Evolutionary conservation across 2,888 invertebrate genomes (phyloP).

Genomic region (Sialis lutaria): DNA sequence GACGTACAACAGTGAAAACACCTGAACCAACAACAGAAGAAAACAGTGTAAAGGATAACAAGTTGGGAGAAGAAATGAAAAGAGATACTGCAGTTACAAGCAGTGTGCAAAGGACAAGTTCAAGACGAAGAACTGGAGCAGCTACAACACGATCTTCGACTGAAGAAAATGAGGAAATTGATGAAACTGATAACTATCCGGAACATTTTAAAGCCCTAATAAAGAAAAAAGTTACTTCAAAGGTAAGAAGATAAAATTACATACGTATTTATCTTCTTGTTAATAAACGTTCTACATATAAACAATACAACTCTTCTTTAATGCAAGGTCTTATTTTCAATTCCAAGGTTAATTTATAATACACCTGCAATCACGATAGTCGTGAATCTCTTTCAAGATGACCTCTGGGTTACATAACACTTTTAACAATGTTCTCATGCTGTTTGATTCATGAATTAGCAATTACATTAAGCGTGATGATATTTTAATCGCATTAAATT

Average conservation of each 20-base stretch:
- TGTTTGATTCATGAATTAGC: too few species aligned
- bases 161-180: conserved; percentile 22
- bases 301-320: too few species aligned
- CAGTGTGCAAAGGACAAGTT: background rate
- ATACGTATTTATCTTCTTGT: too few species aligned
- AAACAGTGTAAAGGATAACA: conserved; percentile 8
- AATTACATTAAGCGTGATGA: too few species aligned
- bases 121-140: conserved; percentile 3
- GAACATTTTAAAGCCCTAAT: conserved; percentile 45
- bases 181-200: conserved; percentile 44
- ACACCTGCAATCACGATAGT: too few species aligned
- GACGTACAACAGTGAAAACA: background rate
- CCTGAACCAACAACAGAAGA: conserved; percentile 4
- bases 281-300: too few species aligned
- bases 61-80: conserved; percentile 8
- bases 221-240: conserved; percentile 33
- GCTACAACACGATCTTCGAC: conserved; percentile 3
- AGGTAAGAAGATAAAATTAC: background rate
- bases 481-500: too few species aligned
- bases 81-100: conserved; percentile 1
- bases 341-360: too few species aligned
- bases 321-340: too few species aligned
- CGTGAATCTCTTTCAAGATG: too few species aligned
- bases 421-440: too few species aligned
- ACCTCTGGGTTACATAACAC: too few species aligned